phyloP scores from a whole-genome alignment of 2,888 invertebrate genomes.

The Polyommatus icarus region DNA sequence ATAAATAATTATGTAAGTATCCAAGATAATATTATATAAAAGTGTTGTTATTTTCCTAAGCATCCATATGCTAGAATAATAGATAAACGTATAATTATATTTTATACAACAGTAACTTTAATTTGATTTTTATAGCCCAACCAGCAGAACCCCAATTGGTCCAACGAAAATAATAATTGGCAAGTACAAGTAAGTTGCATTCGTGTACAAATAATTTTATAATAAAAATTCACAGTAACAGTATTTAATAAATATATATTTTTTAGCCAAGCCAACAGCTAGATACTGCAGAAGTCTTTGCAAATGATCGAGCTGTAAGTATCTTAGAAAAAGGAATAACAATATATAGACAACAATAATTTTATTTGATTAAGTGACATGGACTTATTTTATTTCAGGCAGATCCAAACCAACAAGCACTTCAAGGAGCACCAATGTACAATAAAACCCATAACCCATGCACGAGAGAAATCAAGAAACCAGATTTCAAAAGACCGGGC shows the following conservation, averaged over 20 bases:
- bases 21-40: too few relatives aligned
- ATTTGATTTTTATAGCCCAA: neutral
- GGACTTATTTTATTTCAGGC: neutral
- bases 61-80: neutral
- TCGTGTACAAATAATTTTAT: neutral
- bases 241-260: neutral
- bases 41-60: neutral
- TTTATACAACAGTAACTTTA: neutral
- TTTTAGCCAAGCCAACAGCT: neutral
- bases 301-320: slow-evolving; percentile 14
- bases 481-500: neutral
- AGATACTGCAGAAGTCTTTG: neutral
- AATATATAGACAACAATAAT: neutral
- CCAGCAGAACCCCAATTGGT: neutral
- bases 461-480: neutral
- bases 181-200: neutral
- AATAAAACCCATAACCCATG: slow-evolving; percentile 8
- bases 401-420: neutral
- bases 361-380: neutral
- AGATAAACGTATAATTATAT: neutral
- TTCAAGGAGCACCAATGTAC: slow-evolving; percentile 3
- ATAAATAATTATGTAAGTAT: slow-evolving; percentile 26
- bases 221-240: neutral
- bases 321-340: neutral
- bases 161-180: neutral